phyloP scores from a whole-genome alignment of 2,113 vertebrate species.

The Pogonocichla stellata region DNA sequence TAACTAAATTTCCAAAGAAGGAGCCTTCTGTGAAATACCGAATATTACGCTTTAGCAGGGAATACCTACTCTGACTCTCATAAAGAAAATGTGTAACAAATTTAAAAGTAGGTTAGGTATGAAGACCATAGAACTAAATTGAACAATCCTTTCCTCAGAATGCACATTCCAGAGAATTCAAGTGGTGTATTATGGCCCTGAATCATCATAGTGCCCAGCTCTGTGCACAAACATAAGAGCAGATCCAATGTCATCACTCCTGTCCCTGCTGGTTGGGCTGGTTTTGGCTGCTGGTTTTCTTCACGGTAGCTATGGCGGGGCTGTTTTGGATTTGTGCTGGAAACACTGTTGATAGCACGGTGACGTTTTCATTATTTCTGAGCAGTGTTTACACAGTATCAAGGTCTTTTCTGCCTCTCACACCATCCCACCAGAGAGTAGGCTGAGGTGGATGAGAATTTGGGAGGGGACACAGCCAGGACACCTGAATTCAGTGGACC shows the following conservation, averaged over 20 bases:
- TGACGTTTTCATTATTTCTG: neutral
- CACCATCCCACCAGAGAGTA: too few relatives aligned
- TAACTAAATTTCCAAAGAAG: neutral
- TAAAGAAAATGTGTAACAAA: neutral
- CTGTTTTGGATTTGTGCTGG: neutral
- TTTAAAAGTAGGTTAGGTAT: neutral
- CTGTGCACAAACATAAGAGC: neutral
- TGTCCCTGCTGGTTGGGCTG: neutral
- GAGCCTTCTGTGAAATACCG: neutral
- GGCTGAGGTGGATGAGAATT: neutral
- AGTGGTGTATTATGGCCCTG: neutral
- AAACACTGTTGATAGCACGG: neutral
- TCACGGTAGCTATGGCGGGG: neutral
- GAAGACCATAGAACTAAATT: neutral
- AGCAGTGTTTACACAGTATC: neutral
- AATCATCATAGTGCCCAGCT: neutral
- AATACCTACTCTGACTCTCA: neutral
- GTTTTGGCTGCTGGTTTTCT: neutral
- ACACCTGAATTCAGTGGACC: neutral
- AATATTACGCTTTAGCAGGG: rapidly evolving
- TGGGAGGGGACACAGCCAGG: neutral
- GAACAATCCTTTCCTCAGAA: neutral
- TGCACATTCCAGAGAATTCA: neutral
- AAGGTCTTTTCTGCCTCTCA: neutral
- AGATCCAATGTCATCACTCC: neutral